Evolutionary conservation across 1,140 invertebrate species (phyloP).

Genomic region (Chironomus striatipennis): DNA sequence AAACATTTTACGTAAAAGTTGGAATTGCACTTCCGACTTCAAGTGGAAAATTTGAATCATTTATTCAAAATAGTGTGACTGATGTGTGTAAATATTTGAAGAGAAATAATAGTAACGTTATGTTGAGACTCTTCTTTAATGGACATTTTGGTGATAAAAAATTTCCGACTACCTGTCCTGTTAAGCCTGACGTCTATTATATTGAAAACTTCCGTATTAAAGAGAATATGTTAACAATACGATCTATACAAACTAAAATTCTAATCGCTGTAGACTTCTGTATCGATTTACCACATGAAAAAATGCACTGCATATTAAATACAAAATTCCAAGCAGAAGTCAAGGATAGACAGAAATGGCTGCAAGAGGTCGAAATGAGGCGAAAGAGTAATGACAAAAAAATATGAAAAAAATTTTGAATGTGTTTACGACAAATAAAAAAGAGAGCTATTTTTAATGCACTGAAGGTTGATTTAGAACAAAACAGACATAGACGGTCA

Average conservation of each 20-base stretch:
- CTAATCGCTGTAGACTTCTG: not conserved
- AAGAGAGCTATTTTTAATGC: not conserved
- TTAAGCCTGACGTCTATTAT: not conserved
- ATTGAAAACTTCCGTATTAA: constrained; percentile 3
- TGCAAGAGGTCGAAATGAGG: not conserved
- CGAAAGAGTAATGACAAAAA: not conserved
- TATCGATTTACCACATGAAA: not conserved
- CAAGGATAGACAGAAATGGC: not conserved
- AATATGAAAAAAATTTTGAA: not conserved
- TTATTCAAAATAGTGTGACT: not conserved
- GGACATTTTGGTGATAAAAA: constrained; percentile 17
- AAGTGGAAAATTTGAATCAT: not conserved
- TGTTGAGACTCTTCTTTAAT: not conserved
- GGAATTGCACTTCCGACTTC: not conserved
- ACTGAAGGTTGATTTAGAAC: not conserved
- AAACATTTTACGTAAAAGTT: not conserved
- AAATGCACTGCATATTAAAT: not conserved
- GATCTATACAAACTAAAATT: not conserved
- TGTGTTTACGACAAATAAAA: not conserved
- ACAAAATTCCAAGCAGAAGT: not conserved
- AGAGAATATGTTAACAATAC: not conserved
- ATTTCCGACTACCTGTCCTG: not conserved
- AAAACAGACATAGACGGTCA: not conserved
- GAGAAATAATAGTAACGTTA: not conserved
- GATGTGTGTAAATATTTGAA: constrained; percentile 21